A percentile compares a stretch with the other conserved stretches of the same genome.
Evolutionary conservation across 53 echinoderm and acorn worm species (phyloP).

Genomic region (Temnopleurus reevesii): DNA sequence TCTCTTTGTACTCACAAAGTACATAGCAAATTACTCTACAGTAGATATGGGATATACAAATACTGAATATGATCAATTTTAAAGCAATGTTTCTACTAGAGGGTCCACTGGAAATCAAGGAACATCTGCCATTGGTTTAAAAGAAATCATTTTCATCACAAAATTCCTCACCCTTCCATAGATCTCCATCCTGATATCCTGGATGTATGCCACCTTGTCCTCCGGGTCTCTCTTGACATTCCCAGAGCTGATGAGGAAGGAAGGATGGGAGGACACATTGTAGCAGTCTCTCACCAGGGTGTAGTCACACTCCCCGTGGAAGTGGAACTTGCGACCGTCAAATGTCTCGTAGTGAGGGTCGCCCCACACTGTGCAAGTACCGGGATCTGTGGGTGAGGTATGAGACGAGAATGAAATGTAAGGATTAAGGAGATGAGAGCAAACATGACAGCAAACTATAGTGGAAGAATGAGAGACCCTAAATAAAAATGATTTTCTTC

Average conservation of each 20-base stretch:
- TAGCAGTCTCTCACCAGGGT: conserved; percentile 55
- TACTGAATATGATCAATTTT: too few relatives aligned
- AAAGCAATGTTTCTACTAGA: too few relatives aligned
- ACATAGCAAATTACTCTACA: too few relatives aligned
- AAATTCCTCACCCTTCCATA: conserved; percentile 54
- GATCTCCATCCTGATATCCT: conserved; percentile 54
- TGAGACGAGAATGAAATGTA: too few relatives aligned
- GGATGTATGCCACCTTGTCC: conserved; percentile 61
- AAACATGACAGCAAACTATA: too few relatives aligned
- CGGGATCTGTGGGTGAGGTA: conserved; percentile 29
- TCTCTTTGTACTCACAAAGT: too few relatives aligned
- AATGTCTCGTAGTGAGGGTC: conserved; percentile 70
- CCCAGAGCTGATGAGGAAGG: conserved; percentile 27
- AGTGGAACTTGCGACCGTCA: conserved; percentile 62
- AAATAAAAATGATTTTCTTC: too few relatives aligned
- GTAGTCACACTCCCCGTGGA: conserved; percentile 76
- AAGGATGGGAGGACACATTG: conserved; percentile 34
- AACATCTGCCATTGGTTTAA: too few relatives aligned
- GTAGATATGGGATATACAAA: too few relatives aligned
- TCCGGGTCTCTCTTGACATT: conserved; percentile 47
- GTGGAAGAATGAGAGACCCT: neutral
- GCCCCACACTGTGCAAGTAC: conserved; percentile 59
- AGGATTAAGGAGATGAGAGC: too few relatives aligned
- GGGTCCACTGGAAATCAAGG: too few relatives aligned
- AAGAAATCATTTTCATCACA: too few relatives aligned